Evolutionary conservation across 2,888 invertebrate species (phyloP).

Genomic region (Nymphalis urticae): DNA sequence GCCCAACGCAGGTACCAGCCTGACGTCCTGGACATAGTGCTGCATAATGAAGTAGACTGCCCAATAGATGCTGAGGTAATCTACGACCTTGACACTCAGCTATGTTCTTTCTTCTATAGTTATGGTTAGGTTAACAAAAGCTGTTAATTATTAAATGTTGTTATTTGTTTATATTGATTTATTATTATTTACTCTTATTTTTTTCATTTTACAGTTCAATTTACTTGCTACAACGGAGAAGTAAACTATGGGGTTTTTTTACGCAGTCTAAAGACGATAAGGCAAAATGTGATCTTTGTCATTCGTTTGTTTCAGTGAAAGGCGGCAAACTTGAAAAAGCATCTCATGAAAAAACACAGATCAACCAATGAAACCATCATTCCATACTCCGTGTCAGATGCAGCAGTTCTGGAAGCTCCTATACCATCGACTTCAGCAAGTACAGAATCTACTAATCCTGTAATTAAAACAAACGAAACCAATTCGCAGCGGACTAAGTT

Average conservation of each 20-base stretch:
- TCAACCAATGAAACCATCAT: too few species aligned
- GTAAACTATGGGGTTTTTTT: conserved; percentile 35
- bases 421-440: too few species aligned
- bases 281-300: conserved; percentile 38
- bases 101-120: too few species aligned
- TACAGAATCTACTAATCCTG: too few species aligned
- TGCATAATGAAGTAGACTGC: background rate
- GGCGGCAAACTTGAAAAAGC: conserved; percentile 41
- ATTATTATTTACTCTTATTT: background rate
- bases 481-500: conserved; percentile 29
- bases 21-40: background rate
- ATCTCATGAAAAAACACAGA: too few species aligned
- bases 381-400: too few species aligned
- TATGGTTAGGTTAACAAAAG: background rate
- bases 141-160: background rate
- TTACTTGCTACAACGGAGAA: too few species aligned
- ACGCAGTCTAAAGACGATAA: conserved; percentile 36
- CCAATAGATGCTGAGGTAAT: background rate
- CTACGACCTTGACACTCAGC: background rate
- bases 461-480: conserved; percentile 26
- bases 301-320: conserved; percentile 39
- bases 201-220: too few species aligned
- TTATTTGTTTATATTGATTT: background rate
- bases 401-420: too few species aligned
- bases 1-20: background rate